A percentile compares a stretch with the other conserved stretches of the same genome.
Evolutionary conservation across 2,888 invertebrate genomes (phyloP).

Genomic region (Xestobium rufovillosum): DNA sequence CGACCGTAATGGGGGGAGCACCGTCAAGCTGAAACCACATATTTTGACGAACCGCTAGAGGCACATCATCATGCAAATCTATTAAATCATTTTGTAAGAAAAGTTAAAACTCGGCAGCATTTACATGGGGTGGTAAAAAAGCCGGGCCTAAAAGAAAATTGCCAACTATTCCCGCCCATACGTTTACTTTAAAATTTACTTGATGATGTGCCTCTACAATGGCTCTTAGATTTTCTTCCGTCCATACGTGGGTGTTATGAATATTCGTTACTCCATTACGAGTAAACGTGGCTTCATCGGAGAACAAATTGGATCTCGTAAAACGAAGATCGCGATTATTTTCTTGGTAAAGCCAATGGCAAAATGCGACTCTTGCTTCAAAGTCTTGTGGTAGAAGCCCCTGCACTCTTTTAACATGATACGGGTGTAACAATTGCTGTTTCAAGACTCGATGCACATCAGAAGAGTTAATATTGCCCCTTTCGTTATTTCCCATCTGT

Average conservation of each 20-base stretch:
- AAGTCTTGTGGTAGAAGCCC: background rate
- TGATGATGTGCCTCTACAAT: conserved; percentile 3
- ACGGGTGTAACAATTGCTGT: background rate
- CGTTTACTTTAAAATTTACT: background rate
- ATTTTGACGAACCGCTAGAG: background rate
- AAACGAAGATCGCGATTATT: background rate
- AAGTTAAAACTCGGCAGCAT: conserved; percentile 2
- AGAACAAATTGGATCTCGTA: background rate
- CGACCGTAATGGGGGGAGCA: background rate
- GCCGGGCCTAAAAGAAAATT: background rate
- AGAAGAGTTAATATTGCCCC: conserved; percentile 1
- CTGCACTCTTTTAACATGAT: background rate
- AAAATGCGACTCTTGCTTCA: background rate
- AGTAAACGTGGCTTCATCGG: conserved; percentile 6
- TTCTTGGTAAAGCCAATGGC: background rate
- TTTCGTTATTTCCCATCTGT: too few species aligned
- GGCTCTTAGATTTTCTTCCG: conserved; percentile 1
- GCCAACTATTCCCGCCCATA: conserved; percentile 3
- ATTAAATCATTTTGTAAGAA: background rate
- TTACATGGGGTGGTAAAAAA: conserved; percentile 4
- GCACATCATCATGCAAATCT: background rate
- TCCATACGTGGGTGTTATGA: background rate
- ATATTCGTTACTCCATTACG: conserved; percentile 1
- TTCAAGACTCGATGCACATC: background rate
- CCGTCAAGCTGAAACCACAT: background rate